These are phyloP conservation scores for Pitta sordida DNA, from an alignment of 2,113 vertebrate genomes.

Conservation along the genomic window DNA sequence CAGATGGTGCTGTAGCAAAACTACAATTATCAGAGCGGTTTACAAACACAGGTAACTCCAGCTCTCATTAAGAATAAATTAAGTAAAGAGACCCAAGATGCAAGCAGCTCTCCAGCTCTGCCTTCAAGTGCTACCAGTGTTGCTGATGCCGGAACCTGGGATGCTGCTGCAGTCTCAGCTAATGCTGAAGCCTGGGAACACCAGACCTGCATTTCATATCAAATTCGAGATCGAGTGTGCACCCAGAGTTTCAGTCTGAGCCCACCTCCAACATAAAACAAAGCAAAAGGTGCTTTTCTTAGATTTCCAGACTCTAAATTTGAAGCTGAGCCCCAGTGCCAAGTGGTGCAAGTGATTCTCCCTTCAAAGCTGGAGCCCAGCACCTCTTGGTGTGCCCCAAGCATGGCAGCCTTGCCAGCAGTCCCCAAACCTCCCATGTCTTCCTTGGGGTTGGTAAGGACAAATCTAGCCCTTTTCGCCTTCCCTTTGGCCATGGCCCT, in stretches of 20 bases:
- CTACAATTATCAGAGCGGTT: background rate
- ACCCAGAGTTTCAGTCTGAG: background rate
- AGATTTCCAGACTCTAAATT: background rate
- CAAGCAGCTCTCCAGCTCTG: background rate
- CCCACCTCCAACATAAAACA: background rate
- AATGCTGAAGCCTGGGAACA: background rate
- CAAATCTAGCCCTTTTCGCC: background rate
- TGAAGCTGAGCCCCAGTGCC: background rate
- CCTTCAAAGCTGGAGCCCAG: background rate
- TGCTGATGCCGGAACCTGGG: background rate
- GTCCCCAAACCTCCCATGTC: background rate
- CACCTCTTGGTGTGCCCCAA: rapidly evolving
- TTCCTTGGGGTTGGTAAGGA: background rate
- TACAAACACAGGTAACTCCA: background rate
- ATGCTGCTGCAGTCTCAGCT: background rate
- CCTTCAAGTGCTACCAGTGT: background rate
- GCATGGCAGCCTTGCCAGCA: background rate
- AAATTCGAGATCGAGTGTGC: background rate
- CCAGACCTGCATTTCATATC: background rate
- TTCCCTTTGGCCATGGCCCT: background rate
- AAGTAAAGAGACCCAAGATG: background rate
- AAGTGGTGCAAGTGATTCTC: background rate
- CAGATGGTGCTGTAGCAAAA: slow-evolving; percentile 12
- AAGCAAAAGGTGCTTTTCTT: background rate
- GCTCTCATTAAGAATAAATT: slow-evolving; percentile 8